phyloP scores from a whole-genome alignment of 2,888 invertebrate species.

The Hemaris fuciformis region DNA sequence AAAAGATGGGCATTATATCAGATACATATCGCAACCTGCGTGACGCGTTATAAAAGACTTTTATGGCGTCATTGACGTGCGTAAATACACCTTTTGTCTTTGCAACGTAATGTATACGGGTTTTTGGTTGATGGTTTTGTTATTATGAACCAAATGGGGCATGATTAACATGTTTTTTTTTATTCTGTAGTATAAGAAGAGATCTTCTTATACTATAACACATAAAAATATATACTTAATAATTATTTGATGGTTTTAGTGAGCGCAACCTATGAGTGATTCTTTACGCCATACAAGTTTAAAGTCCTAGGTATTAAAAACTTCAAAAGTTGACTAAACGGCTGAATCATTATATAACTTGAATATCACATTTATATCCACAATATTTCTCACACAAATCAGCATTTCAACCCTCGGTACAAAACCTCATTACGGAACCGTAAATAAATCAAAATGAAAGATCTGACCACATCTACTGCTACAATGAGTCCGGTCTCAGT shows the following conservation, averaged over 20 bases:
- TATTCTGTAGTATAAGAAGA: no score
- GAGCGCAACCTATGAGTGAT: no score
- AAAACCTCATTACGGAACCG: background rate
- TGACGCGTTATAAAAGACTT: slow-evolving; percentile 45
- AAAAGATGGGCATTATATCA: slow-evolving; percentile 64
- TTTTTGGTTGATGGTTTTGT: background rate
- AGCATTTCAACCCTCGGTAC: slow-evolving; percentile 25
- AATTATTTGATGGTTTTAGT: no score
- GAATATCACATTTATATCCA: no score
- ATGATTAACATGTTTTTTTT: background rate
- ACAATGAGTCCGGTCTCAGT: slow-evolving; percentile 30
- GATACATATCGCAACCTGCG: slow-evolving; percentile 47
- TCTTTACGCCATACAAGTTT: no score
- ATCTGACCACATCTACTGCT: background rate
- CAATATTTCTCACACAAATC: background rate
- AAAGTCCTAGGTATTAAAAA: no score
- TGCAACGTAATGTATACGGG: slow-evolving; percentile 5
- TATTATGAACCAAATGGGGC: background rate
- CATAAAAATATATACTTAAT: no score
- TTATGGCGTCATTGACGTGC: slow-evolving; percentile 43
- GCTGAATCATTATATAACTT: no score
- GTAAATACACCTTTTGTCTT: slow-evolving; percentile 13
- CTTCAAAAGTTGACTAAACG: no score
- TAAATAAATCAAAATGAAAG: slow-evolving; percentile 2
- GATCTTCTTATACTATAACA: no score